phyloP scores from a whole-genome alignment of 2,888 invertebrate species.

The Cephonodes hylas region DNA sequence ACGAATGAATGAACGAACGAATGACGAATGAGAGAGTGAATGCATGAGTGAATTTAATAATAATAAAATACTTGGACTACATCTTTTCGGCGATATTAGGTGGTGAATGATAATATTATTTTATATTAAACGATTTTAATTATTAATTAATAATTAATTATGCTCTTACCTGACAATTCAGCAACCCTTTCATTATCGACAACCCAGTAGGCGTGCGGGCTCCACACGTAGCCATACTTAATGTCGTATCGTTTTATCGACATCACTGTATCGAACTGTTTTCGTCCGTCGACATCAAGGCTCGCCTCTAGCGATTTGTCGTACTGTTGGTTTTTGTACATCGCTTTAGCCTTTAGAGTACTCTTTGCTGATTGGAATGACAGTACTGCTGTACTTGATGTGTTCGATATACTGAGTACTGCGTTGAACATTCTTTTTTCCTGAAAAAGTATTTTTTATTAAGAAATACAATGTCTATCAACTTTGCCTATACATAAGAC shows the following conservation, averaged over 20 bases:
- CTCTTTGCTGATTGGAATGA: constrained; percentile 85
- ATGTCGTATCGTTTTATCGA: constrained; percentile 81
- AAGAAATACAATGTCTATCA: neutral
- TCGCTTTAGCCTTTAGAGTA: constrained; percentile 85
- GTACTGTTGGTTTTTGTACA: constrained; percentile 85
- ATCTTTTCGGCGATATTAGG: too few relatives aligned
- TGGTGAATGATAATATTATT: too few relatives aligned
- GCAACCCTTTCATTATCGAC: constrained; percentile 88
- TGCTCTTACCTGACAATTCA: constrained; percentile 85
- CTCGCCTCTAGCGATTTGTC: constrained; percentile 86
- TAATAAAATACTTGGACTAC: neutral
- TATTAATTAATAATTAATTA: too few relatives aligned
- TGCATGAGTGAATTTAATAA: too few relatives aligned
- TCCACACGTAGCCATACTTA: constrained; percentile 85
- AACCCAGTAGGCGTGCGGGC: constrained; percentile 85
- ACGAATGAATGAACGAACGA: too few relatives aligned
- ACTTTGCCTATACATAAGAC: too few relatives aligned
- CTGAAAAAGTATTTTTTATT: constrained; percentile 36
- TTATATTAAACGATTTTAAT: too few relatives aligned
- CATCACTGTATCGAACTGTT: constrained; percentile 84
- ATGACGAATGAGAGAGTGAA: too few relatives aligned
- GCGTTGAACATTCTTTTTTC: constrained; percentile 77
- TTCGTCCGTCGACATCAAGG: constrained; percentile 86
- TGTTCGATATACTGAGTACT: constrained; percentile 56
- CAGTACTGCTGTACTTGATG: constrained; percentile 74